Base-by-base conservation (phyloP, 2,888 invertebrate species). In the Callyntrura sp. region DNA sequence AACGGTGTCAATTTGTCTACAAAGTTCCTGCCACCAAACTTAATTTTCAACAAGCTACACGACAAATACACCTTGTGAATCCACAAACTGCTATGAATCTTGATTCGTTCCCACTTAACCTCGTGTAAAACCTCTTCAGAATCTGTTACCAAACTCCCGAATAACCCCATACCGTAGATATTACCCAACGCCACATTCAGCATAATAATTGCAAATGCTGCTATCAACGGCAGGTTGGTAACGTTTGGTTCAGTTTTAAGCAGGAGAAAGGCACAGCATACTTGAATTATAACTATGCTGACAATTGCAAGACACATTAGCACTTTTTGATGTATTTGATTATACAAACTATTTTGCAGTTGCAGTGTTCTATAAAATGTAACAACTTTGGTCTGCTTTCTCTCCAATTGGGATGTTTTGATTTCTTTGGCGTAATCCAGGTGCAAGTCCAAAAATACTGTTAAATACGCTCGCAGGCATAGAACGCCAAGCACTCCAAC, bases 281-380 rank as follows among this genome's bases (percentile, higher is more conserved):
- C 55, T 17, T 55, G 55, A n/a, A 55, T 55, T 17, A 17, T 17
- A 3, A 55, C 55, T 55, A 55, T 55, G n/a, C 14, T 17, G 8
- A 55, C 3, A 4, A 55, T 2, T 17, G 4, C 55, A 4, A 9
- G 8, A 3, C n/a, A n/a, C 14, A 55, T 55, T 14, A 14, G 8
- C 3, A 9, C 55, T 55, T 55, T 55, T 55, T 55, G 55, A 8
- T 4, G 55, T 2, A 55, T 55, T 4, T 2, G 4, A 55, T 55
- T 55, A 8, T n/a, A 55, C 17, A 14, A n/a, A n/a, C 8, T 14
- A 17, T 55, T 55, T 14, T n/a, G 14, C 2, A 55, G 2, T 8
- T 55, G 55, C n/a, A 17, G 14, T n/a, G 8, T 9, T 17, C 55
- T 91, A 92, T 91, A 45, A 9, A 55, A 55, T n/a, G 14, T 55